Percentiles rank a stretch among this genome's conserved stretches.
Conservation (phyloP, 2,797 vertebrate genomes). For the Allobates femoralis region DNA sequence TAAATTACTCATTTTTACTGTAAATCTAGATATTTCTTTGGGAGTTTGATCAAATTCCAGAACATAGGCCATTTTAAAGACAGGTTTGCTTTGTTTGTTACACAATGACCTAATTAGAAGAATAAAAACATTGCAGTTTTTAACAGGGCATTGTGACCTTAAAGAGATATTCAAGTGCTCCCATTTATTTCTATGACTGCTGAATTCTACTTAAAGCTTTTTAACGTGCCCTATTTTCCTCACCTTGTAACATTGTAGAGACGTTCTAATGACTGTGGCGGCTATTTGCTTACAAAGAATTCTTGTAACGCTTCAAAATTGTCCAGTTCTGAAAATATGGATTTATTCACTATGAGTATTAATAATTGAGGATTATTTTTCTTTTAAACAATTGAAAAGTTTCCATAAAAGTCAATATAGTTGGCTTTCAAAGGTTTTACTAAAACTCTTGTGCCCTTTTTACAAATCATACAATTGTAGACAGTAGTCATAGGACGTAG, state of each 20-base stretch:
- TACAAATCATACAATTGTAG: no score
- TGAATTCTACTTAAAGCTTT: slow-evolving; percentile 16
- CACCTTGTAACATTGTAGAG: neutral
- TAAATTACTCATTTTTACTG: neutral
- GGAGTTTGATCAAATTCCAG: neutral
- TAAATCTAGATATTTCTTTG: neutral
- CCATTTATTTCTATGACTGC: slow-evolving; percentile 30
- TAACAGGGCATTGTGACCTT: slow-evolving; percentile 39
- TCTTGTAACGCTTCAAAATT: no score
- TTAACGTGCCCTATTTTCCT: neutral
- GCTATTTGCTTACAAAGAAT: neutral
- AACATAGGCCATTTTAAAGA: slow-evolving; percentile 6
- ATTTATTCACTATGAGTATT: no score
- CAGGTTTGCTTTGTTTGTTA: slow-evolving; percentile 23
- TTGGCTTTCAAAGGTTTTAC: no score
- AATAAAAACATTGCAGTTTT: slow-evolving; percentile 20
- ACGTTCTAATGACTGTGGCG: neutral
- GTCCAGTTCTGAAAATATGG: no score
- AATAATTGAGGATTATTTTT: no score
- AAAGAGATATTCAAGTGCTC: neutral
- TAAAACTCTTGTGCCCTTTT: no score
- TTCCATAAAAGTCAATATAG: no score
- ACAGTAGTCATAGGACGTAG: no score
- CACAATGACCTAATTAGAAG: slow-evolving; percentile 45
- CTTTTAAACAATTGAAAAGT: no score